A percentile compares a stretch with the other conserved stretches of the same genome.
These are phyloP conservation scores for Lasius platythorax DNA, from an alignment of 2,888 invertebrate genomes.

Conservation along the genomic window DNA sequence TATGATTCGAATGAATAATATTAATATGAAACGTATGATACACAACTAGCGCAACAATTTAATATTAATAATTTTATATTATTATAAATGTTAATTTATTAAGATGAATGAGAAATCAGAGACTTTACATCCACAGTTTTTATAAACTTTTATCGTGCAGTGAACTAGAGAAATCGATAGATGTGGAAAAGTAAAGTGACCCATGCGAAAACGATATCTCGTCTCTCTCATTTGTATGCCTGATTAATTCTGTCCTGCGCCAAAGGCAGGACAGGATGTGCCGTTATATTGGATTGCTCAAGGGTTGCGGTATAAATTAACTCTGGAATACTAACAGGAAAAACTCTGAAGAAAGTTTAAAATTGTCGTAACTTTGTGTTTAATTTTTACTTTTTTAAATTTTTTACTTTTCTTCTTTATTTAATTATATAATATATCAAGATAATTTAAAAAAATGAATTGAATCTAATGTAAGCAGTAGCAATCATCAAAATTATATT, in stretches of 20 bases:
- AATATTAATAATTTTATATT: background rate
- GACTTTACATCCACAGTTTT: background rate
- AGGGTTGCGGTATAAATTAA: conserved; percentile 64
- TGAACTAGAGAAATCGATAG: conserved; percentile 40
- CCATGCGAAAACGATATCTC: conserved; percentile 18
- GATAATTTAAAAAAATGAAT: background rate
- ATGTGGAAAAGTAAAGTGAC: conserved; percentile 25
- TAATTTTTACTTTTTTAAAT: background rate
- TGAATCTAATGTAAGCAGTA: background rate
- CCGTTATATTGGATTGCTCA: conserved; percentile 57
- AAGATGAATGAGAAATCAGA: background rate
- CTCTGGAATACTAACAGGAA: conserved; percentile 8
- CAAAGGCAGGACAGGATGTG: conserved; percentile 19
- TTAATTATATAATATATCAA: background rate
- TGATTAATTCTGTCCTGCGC: conserved; percentile 56
- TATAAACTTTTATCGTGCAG: conserved; percentile 6
- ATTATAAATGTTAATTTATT: conserved; percentile 13
- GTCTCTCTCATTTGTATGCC: conserved; percentile 53
- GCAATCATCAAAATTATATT: background rate
- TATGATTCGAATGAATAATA: background rate
- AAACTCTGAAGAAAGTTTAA: background rate
- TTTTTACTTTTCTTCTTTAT: background rate
- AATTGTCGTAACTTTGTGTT: background rate
- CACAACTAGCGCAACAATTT: background rate
- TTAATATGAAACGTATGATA: background rate